Conservation (phyloP, 2,113 vertebrate genomes). For the Condylura cristata region DNA sequence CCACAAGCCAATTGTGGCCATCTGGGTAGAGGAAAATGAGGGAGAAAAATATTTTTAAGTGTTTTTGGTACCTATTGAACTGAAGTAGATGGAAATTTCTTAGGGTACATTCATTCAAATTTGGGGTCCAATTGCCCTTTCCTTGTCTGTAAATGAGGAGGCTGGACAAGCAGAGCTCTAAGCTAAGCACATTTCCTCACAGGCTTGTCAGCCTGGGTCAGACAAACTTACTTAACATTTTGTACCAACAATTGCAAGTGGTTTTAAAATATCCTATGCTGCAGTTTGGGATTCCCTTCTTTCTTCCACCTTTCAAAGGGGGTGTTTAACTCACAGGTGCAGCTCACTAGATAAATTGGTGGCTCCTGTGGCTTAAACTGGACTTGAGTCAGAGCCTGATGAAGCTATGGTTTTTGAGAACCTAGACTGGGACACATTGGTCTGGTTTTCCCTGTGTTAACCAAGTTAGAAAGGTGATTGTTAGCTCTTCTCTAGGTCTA, state of each 20-base stretch:
- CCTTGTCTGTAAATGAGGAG: neutral
- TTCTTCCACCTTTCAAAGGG: neutral
- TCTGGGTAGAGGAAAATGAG: no score
- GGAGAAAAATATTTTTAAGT: no score
- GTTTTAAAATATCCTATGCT: neutral
- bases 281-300: neutral
- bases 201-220: neutral
- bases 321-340: neutral
- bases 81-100: no score
- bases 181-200: neutral
- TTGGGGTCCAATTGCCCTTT: neutral
- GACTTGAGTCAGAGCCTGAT: neutral
- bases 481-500: constrained; percentile 80
- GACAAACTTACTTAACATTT: constrained; percentile 23
- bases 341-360: neutral
- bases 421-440: neutral
- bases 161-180: neutral
- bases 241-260: neutral
- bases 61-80: no score
- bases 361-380: neutral
- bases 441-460: constrained; percentile 30
- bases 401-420: neutral
- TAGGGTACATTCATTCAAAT: no score
- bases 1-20: neutral
- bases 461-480: constrained; percentile 63